Evolutionary conservation across 2,888 invertebrate genomes (phyloP).

Genomic region (Pyralis farinalis): DNA sequence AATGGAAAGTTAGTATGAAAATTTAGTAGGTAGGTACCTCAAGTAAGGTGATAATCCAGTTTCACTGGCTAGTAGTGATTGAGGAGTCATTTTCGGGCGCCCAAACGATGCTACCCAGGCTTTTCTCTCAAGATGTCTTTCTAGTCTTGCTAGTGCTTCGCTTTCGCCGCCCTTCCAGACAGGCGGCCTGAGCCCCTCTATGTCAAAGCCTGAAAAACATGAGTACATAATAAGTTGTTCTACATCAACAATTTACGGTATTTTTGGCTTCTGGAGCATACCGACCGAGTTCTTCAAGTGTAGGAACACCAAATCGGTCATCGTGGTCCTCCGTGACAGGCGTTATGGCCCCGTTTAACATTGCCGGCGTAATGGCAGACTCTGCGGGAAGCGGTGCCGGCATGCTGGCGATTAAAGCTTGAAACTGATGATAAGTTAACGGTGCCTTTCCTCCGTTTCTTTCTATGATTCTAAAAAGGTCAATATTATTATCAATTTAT

Average conservation of each 20-base stretch:
- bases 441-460: slow-evolving; percentile 91
- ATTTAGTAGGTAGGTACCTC: slow-evolving; percentile 51
- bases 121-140: slow-evolving; percentile 89
- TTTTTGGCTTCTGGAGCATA: slow-evolving; percentile 1
- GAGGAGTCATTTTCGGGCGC: slow-evolving; percentile 93
- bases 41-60: slow-evolving; percentile 93
- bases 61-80: slow-evolving; percentile 90
- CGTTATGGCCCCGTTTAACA: slow-evolving; percentile 83
- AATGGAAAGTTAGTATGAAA: too few relatives aligned
- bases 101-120: slow-evolving; percentile 96
- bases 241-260: background rate
- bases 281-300: slow-evolving; percentile 90
- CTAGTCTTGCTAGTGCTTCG: slow-evolving; percentile 86
- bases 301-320: slow-evolving; percentile 91
- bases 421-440: slow-evolving; percentile 93
- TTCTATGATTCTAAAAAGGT: slow-evolving; percentile 85
- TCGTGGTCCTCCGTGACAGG: slow-evolving; percentile 89
- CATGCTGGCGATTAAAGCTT: slow-evolving; percentile 88
- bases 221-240: slow-evolving; percentile 1
- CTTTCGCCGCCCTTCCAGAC: slow-evolving; percentile 91
- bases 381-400: slow-evolving; percentile 86
- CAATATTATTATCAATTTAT: background rate
- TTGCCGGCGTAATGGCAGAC: slow-evolving; percentile 72
- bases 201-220: slow-evolving; percentile 85
- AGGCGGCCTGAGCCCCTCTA: slow-evolving; percentile 84